Percentiles rank a stretch among this genome's conserved stretches.
Conservation (phyloP, 2,888 invertebrate genomes). For the Temnothorax rugatulus region DNA sequence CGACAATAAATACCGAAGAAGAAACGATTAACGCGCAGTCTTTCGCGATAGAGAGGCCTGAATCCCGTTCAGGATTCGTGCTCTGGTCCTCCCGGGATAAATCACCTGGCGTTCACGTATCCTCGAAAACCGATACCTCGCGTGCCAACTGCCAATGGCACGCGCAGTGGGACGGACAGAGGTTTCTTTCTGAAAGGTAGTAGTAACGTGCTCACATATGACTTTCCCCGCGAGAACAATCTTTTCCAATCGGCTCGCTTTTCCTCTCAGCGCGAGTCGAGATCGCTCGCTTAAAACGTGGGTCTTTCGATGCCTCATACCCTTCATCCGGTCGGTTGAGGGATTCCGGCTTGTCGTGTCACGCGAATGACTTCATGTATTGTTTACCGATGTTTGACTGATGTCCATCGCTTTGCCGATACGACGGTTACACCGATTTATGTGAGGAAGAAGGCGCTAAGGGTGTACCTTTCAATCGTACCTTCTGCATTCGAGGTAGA, state of each 20-base stretch:
- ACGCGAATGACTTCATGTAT: background rate
- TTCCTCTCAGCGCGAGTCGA: background rate
- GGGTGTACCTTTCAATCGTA: background rate
- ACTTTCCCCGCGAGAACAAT: background rate
- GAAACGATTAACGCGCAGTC: background rate
- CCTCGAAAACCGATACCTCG: background rate
- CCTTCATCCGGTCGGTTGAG: too few relatives aligned
- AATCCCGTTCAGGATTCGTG: background rate
- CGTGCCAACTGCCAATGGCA: slow-evolving; percentile 11
- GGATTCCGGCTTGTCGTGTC: background rate
- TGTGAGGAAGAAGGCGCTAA: background rate
- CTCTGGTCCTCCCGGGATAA: background rate
- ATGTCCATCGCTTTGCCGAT: background rate
- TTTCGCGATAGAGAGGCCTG: background rate
- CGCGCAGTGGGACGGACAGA: slow-evolving; percentile 14
- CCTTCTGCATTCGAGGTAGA: background rate
- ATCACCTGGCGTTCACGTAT: background rate
- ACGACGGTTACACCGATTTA: background rate
- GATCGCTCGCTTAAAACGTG: background rate
- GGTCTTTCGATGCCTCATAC: background rate
- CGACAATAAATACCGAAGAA: background rate
- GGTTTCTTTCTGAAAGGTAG: slow-evolving; percentile 16
- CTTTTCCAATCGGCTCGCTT: background rate
- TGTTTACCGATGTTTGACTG: background rate
- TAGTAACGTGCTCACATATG: background rate